phyloP scores from a whole-genome alignment of 2,113 vertebrate genomes.

The Stegastes partitus region DNA sequence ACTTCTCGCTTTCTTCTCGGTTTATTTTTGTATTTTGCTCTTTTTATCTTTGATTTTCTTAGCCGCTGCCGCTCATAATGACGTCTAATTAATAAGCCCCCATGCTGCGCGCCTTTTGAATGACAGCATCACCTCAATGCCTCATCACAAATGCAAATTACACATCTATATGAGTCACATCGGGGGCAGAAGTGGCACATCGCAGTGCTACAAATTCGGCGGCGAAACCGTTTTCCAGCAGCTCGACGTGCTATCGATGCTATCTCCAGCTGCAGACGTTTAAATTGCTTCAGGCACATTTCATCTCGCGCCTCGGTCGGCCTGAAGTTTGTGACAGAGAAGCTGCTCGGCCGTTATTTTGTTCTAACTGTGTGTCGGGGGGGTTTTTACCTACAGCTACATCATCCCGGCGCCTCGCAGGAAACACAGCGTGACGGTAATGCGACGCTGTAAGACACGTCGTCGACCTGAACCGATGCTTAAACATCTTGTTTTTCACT shows the following conservation, averaged over 20 bases:
- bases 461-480: not conserved
- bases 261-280: constrained; percentile 62
- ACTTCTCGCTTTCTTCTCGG: not conserved
- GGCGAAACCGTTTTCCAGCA: constrained; percentile 33
- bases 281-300: constrained; percentile 59
- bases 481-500: not conserved
- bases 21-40: not conserved
- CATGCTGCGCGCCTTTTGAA: not conserved
- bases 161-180: not conserved
- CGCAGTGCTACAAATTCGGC: constrained; percentile 11
- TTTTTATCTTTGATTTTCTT: constrained; percentile 14
- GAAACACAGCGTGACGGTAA: not conserved
- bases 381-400: not conserved
- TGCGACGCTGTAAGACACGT: no score
- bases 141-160: constrained; percentile 31
- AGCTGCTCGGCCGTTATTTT: constrained; percentile 10
- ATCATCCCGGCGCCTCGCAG: not conserved
- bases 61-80: not conserved
- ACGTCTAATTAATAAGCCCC: constrained; percentile 25
- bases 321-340: not conserved
- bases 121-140: constrained; percentile 15
- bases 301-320: constrained; percentile 50
- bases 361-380: not conserved
- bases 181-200: not conserved
- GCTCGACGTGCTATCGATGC: constrained; percentile 39